phyloP scores from a whole-genome alignment of 2,797 vertebrate genomes.

The Scleropages formosus region DNA sequence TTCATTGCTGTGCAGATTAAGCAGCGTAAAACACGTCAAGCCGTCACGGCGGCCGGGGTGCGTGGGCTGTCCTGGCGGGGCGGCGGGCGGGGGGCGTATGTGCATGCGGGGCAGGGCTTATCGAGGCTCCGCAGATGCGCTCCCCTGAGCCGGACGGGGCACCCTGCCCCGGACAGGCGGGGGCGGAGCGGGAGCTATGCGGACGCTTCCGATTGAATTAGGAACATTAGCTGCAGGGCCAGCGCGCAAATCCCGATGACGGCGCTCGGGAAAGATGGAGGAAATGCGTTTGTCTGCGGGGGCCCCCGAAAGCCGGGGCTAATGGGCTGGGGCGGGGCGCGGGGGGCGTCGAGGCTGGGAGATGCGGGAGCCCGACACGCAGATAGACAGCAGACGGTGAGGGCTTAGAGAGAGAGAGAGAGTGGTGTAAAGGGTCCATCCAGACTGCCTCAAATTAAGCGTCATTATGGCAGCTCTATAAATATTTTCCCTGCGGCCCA shows the following conservation, averaged over 20 bases:
- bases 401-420: slow-evolving; percentile 5
- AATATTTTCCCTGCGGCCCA: slow-evolving; percentile 42
- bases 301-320: slow-evolving; percentile 60
- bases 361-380: too few relatives aligned
- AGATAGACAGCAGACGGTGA: neutral
- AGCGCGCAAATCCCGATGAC: slow-evolving; percentile 53
- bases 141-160: slow-evolving; percentile 54
- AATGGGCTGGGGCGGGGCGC: slow-evolving; percentile 66
- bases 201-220: slow-evolving; percentile 64
- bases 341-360: slow-evolving; percentile 37
- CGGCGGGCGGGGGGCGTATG: slow-evolving; percentile 37
- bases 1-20: slow-evolving; percentile 63
- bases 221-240: slow-evolving; percentile 63
- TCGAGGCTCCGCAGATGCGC: slow-evolving; percentile 66
- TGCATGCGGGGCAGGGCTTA: slow-evolving; percentile 64
- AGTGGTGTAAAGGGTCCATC: slow-evolving; percentile 54
- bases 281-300: slow-evolving; percentile 62
- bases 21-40: slow-evolving; percentile 58
- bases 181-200: slow-evolving; percentile 33
- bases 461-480: slow-evolving; percentile 55
- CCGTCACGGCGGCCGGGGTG: slow-evolving; percentile 56
- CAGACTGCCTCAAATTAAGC: slow-evolving; percentile 59
- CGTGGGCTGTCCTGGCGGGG: slow-evolving; percentile 37
- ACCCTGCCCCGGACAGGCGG: neutral
- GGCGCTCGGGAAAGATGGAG: slow-evolving; percentile 54